Base-by-base conservation (phyloP, 1,140 invertebrate genomes). In the Neotoxoptera formosana region DNA sequence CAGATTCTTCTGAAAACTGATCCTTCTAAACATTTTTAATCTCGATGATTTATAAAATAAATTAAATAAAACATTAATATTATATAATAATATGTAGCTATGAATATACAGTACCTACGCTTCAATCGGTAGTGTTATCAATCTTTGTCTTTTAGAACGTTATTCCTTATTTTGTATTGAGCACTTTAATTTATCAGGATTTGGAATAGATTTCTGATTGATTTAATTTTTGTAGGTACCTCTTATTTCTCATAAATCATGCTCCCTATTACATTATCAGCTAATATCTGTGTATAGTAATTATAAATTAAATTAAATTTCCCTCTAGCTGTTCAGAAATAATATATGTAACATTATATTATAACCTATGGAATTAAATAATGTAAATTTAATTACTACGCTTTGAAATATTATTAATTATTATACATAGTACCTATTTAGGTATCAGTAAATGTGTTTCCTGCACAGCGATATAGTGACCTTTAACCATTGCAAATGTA, bases 31-130 rank as follows among this genome's bases (percentile, higher is more conserved):
- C 14, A 90, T 41, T 56, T 56, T 90, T 67, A 6, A 90, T 60
- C 36, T 21, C 2, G 9, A 89, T 56, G 25, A 89, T 56, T 36
- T 89, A 53, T 41, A 41, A 34, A 89, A 86, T 86, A 89, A 56
- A 89, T 89, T 41, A 9, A 89, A 56, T 89, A 89, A n/a, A n/a
- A 36, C 7, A 56, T 56, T n/a, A n/a, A 88, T 88, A 86, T 88
- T 88, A 8, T 48, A 88, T 51, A 88, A 88, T 51, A 88, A 88
- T 21, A 41, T 41, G 41, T 41, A 20, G 17, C 47, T 30, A 88
- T 88, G 47, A 48, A 21, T 48, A 9, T 20, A 20, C 7, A 88
- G 3, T 45, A 45, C 8, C 76, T 23, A 36, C 30, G 34, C n/a
- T 83, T 45, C 25, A 84, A 51, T 14, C 6, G 11, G 34, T 30